Evolutionary conservation across 2,797 vertebrate genomes (phyloP).

Genomic region (Artibeus lituratus): DNA sequence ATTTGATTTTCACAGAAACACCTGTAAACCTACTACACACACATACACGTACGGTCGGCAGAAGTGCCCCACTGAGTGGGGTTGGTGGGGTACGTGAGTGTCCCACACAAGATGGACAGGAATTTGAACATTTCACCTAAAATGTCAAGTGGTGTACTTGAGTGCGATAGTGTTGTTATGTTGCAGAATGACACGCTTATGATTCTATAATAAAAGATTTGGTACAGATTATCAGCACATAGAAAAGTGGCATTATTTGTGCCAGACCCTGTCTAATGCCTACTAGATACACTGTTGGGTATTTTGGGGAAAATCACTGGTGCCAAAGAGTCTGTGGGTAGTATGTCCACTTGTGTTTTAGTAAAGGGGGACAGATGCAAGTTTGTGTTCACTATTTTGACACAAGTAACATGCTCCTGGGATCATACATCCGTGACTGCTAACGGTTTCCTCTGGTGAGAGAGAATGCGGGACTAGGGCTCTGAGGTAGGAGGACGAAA

Average conservation of each 20-base stretch:
- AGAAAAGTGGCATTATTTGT: no score
- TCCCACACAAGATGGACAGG: no score
- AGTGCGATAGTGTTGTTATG: no score
- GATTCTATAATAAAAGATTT: no score
- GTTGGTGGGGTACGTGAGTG: no score
- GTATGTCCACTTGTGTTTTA: neutral
- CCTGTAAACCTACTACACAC: neutral
- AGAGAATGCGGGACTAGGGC: neutral
- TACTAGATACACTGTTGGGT: neutral
- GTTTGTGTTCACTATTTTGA: neutral
- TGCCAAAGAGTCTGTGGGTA: neutral
- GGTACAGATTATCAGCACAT: no score
- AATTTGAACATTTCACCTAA: no score
- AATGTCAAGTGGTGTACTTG: no score
- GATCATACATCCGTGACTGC: neutral
- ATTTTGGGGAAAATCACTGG: neutral
- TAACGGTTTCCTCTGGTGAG: neutral
- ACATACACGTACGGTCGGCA: no score
- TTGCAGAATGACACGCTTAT: no score
- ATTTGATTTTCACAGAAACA: neutral
- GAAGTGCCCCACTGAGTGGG: no score
- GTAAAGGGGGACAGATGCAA: neutral
- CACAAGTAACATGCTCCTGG: neutral
- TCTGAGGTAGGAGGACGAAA: neutral
- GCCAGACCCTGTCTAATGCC: neutral